Percentiles rank a stretch among this genome's conserved stretches.
These are phyloP conservation scores for Hirudo medicinalis DNA, from an alignment of 1,140 invertebrate genomes.

Conservation along the genomic window DNA sequence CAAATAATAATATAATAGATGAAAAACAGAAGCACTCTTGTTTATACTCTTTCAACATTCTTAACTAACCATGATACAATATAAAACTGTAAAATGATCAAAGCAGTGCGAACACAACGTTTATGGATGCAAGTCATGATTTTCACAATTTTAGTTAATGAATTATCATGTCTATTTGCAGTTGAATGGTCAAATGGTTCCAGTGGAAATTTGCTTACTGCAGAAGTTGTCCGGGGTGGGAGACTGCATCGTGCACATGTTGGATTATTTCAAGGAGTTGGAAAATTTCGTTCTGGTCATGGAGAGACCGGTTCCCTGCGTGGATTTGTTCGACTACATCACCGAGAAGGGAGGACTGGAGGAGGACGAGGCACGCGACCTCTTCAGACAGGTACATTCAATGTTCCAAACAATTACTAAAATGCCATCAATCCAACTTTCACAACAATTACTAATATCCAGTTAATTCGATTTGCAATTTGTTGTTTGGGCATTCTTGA, in stretches of 20 bases:
- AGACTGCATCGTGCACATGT: slow-evolving; percentile 48
- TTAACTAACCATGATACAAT: no score
- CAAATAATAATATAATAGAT: no score
- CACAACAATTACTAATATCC: no score
- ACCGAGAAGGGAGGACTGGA: slow-evolving; percentile 49
- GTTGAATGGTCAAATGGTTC: slow-evolving; percentile 37
- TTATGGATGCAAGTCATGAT: not conserved
- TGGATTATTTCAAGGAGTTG: slow-evolving; percentile 50
- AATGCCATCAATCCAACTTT: no score
- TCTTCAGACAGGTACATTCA: slow-evolving; percentile 42
- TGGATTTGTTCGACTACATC: slow-evolving; percentile 57
- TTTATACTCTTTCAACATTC: no score
- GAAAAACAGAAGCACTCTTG: no score
- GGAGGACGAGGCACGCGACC: slow-evolving; percentile 46
- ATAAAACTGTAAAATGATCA: no score
- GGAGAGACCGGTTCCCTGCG: slow-evolving; percentile 51
- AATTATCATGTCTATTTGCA: not conserved
- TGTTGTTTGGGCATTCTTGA: not conserved
- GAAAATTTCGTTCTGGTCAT: slow-evolving; percentile 51
- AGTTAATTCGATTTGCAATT: no score
- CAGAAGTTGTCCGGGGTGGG: slow-evolving; percentile 45
- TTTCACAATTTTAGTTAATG: not conserved
- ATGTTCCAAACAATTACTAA: no score
- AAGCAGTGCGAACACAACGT: no score
- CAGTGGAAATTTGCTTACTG: slow-evolving; percentile 52